Evolutionary conservation across 2,888 invertebrate species (phyloP), one percentile per base, ranked within the genome.

Genomic region (Pyrrhosoma nymphula): DNA sequence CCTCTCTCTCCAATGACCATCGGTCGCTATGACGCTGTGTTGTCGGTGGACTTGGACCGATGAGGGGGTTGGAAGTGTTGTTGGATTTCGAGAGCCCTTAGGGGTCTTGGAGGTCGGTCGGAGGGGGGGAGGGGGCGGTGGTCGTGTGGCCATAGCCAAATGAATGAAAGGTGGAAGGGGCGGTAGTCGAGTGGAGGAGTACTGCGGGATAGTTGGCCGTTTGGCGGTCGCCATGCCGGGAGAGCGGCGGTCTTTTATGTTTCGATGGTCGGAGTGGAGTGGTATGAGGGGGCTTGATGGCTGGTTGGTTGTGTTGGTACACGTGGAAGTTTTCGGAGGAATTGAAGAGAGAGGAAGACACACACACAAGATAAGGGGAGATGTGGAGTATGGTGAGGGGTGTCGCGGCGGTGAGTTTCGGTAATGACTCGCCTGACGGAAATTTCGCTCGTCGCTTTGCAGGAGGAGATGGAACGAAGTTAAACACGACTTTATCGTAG

Each of bases 361-460:
- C n/a, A n/a, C n/a, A 47, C 47, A 47, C 8, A 47, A 60, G 60
- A 60, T 3, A 60, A 60, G 1, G 60, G 0, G 60, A 60, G 60
- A 20, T 10, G 69, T 8, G 69, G 69, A 69, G 2, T 12, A 26
- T 20, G 10, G 69, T 2, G 60, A 8, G 12, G 0, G 69, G 20
- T n/a, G 69, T 69, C 82, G 30, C 35, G 82, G 75, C 75, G 69
- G 69, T 82, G 82, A 75, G 93, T 93, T 75, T 93, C 14, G 93
- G 93, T 93, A 93, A 93, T 93, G 93, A 93, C 39, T 47, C 93
- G 47, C 69, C 93, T 75, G 93, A 75, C 69, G 75, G 93, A 93
- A 93, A 93, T 93, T 75, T 47, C 47, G n/a, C 69, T 39, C 75
- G 63, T 93, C 47, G 56, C 39, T 47, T 16, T 69, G 47, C n/a